Evolutionary conservation across 2,888 invertebrate genomes (phyloP), one percentile per base, ranked within the genome.

Genomic region (Acleris holmiana): DNA sequence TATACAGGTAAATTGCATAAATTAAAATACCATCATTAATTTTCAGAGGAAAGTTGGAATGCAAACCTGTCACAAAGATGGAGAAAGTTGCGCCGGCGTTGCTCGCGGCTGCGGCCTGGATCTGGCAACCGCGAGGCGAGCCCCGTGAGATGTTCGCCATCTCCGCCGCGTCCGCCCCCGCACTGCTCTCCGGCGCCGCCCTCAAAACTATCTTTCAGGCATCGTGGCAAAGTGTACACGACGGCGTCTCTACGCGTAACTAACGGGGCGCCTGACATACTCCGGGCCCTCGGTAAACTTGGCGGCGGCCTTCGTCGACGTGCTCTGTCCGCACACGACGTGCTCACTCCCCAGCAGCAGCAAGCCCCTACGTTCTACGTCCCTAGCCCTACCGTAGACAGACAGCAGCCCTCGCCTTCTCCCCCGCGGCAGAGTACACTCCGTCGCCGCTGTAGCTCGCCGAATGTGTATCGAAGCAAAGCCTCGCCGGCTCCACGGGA

Each of bases 31-130:
- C 17, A 41, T 48, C 53, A 59, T 54, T 48, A 54, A 17, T 70
- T 94, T 93, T 73, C 93, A 95, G 96, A 96, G 83, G 93, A 95
- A 80, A 93, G 94, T 77, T 95, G 95, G 95, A 96, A 96, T 83
- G 95, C 95, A 71, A 95, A 95, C 79, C 93, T 96, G 71, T 95
- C 95, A 55, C 95, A 96, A 83, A 93, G 95, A 89, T 96, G 96
- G 96, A 93, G 95, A 73, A 94, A 95, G 77, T 89, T 96, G 67
- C 94, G 96, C 35, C 93, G 95, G 66, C 93, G 96, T 73, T 96
- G 96, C 82, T 94, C 95, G 60, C 93, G 95, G 58, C 89, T 95
- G 67, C 93, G 96, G 72, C 96, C 95, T 73, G 94, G 94, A 25
- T 93, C 94, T 10, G 92, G 93, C 5, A 93, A 89, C 68, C 88